Conservation (phyloP, 2,888 invertebrate genomes). For the Amphipyra tragopoginis region DNA sequence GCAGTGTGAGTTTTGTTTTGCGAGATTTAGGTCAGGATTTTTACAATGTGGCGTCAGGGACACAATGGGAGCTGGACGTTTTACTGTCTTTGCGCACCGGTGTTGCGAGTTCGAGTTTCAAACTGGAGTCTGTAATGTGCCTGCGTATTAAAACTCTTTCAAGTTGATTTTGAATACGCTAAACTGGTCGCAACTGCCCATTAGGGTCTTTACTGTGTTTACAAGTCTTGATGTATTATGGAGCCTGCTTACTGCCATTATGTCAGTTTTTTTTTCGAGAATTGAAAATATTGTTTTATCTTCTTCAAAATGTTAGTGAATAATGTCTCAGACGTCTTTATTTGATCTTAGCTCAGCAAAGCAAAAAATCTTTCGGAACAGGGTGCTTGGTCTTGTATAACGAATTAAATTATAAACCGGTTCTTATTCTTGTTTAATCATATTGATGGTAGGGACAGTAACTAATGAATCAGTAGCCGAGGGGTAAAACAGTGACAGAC, state of each 20-base stretch:
- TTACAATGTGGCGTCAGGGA: constrained; percentile 86
- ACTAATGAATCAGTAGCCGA: constrained; percentile 68
- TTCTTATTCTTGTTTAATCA: constrained; percentile 76
- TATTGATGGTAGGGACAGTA: constrained; percentile 71
- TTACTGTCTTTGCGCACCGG: constrained; percentile 70
- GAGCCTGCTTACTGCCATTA: constrained; percentile 23
- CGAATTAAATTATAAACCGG: constrained; percentile 73
- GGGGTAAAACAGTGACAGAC: constrained; percentile 62
- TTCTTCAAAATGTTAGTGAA: constrained; percentile 37
- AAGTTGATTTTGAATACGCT: constrained; percentile 52
- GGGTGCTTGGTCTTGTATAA: constrained; percentile 65
- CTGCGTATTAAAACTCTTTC: constrained; percentile 46
- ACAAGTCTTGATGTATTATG: constrained; percentile 43
- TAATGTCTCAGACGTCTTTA: constrained; percentile 47
- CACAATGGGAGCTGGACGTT: constrained; percentile 78
- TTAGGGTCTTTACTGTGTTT: constrained; percentile 49
- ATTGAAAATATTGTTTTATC: constrained; percentile 31
- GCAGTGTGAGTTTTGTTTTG: constrained; percentile 85
- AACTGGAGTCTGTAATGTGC: constrained; percentile 46
- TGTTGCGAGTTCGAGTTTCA: constrained; percentile 60
- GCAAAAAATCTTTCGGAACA: constrained; percentile 54
- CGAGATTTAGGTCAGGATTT: constrained; percentile 88
- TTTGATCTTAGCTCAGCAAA: constrained; percentile 52
- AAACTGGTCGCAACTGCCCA: constrained; percentile 45
- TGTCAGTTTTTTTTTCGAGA: constrained; percentile 7